Evolutionary conservation across 2,888 invertebrate species (phyloP), one percentile per base, ranked within the genome.

Genomic region (Ectemnius cavifrons): DNA sequence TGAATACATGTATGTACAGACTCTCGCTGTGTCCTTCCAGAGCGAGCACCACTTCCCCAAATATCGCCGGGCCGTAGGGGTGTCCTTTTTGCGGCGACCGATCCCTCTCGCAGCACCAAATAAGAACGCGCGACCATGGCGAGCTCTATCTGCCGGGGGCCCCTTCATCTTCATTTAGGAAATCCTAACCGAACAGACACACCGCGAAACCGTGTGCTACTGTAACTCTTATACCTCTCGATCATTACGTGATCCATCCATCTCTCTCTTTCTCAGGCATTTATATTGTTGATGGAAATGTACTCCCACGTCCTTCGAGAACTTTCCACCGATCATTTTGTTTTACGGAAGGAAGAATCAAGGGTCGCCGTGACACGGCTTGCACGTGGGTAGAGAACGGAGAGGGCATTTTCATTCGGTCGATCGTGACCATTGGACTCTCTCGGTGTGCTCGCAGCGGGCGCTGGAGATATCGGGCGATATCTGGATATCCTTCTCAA

Each of bases 401-500:
- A 47, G 16, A 5, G 52, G n/a, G 52, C 16, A 52, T 52, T 52
- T 52, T 52, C 52, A 14, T 52, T 52, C 1, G 52, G 16, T 11
- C 16, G 14, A 52, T 16, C 14, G 5, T 52, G n/a, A 52, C 13
- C 52, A 11, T 13, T 52, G 8, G 52, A 52, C 14, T 37, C 37
- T 37, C 37, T 37, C 37, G 37, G 37, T 37, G 37, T 11, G 37
- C 8, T 37, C 37, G 5, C 37, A 37, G 37, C 37, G 37, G 37
- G 37, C 37, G 11, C 37, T 65, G 46, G 67, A 52, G 58, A 65
- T 62, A 71, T 59, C 59, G 49, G 71, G 23, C 57, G 75, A 59
- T 74, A 72, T 71, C 72, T 76, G 80, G 70, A 75, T 70, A 78
- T 78, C 81, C 70, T 73, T 73, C 71, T 67, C 73, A 64, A 78